Base-by-base conservation (phyloP, 2,113 vertebrate genomes). In the Scopus umbretta region DNA sequence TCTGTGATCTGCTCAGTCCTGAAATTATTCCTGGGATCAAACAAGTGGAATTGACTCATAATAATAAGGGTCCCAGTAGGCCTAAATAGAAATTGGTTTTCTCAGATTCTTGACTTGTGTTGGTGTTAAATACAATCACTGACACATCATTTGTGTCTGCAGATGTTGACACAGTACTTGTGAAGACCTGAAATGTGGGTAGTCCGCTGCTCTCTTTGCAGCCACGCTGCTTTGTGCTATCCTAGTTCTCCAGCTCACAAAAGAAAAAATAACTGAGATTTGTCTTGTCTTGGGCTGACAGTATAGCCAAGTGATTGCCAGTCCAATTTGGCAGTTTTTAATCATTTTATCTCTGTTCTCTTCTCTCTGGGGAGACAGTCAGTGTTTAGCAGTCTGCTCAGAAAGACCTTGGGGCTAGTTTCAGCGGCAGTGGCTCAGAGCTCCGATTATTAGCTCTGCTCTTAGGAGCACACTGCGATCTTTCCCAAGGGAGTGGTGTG, bases 381-480 rank as follows among this genome's bases (percentile, higher is more conserved):
- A 98, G 99, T 98, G 98, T 99, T 99, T 99, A 99, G 99, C 99
- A 99, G 99, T 98, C 99, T 99, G 99, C 98, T 97, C 98, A 98
- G 98, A 98, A 98, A 99, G 98, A 99, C 99, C 99, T 99, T 98
- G 97, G 98, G 99, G 99, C 99, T 98, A 98, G 96, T 98, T 99
- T 98, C 98, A 98, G 98, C 98, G 98, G 98, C 98, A 98, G 98
- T 99, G 98, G 98, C 98, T 99, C 98, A 94, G 98, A 98, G 98
- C 99, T 98, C 98, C 98, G 98, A 98, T 99, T 99, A 99, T 99
- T 99, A 99, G 99, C 99, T 99, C 99, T 99, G 99, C 99, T 99
- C 98, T 99, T 98, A 98, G 98, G 99, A 99, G 98, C 98, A 98
- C 98, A 97, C 98, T 97, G 97, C 97, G 98, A 99, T 99, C 98